These are phyloP conservation scores for Linnaemya tessellans DNA, from an alignment of 2,888 invertebrate genomes.

Conservation along the genomic window DNA sequence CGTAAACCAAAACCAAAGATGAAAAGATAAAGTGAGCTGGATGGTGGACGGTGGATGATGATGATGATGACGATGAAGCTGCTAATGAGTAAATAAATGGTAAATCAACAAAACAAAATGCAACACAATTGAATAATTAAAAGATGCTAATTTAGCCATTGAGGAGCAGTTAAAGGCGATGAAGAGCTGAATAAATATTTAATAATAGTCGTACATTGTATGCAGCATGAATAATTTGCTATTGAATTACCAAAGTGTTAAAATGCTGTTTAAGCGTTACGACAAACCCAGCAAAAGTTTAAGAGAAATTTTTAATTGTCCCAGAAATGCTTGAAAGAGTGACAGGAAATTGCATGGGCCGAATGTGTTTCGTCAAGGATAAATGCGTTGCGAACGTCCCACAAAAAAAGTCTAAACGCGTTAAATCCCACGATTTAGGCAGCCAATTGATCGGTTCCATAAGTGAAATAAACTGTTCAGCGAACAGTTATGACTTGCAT, in stretches of 20 bases:
- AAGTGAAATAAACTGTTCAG: too few relatives aligned
- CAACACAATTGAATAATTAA: conserved; percentile 41
- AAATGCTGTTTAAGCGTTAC: conserved; percentile 29
- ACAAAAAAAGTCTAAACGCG: too few relatives aligned
- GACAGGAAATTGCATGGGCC: too few relatives aligned
- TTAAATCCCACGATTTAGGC: too few relatives aligned
- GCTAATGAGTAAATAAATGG: conserved; percentile 41
- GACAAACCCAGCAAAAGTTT: conserved; percentile 37
- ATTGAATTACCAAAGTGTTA: conserved; percentile 55
- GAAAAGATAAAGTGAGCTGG: neutral
- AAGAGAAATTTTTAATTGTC: neutral
- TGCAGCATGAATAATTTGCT: conserved; percentile 44
- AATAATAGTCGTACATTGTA: conserved; percentile 12
- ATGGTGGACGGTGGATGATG: neutral
- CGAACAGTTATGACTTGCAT: too few relatives aligned
- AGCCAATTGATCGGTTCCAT: too few relatives aligned
- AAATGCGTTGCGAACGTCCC: too few relatives aligned
- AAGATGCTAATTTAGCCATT: conserved; percentile 69
- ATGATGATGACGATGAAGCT: neutral
- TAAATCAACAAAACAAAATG: neutral
- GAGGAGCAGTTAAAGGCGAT: conserved; percentile 4
- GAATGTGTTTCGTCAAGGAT: too few relatives aligned
- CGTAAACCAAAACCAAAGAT: conserved; percentile 17
- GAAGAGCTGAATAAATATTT: conserved; percentile 54
- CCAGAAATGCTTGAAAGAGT: too few relatives aligned